phyloP scores from a whole-genome alignment of 2,888 invertebrate genomes.

The Heliconius aoede region DNA sequence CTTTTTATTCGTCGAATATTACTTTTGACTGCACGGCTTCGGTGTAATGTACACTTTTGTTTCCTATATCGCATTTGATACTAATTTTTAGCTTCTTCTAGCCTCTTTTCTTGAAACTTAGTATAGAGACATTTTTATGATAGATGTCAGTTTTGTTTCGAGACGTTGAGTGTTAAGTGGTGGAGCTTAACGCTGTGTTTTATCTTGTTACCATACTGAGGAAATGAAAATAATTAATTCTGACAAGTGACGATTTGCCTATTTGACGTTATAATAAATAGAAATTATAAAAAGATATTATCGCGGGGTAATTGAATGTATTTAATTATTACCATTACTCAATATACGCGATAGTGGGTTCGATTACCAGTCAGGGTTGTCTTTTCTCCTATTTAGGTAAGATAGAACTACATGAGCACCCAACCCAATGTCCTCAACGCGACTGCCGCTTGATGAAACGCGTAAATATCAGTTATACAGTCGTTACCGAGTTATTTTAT shows the following conservation, averaged over 20 bases:
- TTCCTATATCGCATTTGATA: constrained; percentile 46
- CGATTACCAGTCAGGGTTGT: not conserved
- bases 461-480: constrained; percentile 76
- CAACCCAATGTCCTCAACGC: constrained; percentile 47
- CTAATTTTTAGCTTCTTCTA: not conserved
- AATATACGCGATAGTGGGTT: not conserved
- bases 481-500: constrained; percentile 66
- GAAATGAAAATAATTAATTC: too few relatives aligned
- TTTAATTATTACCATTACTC: not conserved
- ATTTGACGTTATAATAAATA: too few relatives aligned
- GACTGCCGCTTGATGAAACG: constrained; percentile 49
- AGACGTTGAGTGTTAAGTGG: too few relatives aligned
- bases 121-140: too few relatives aligned
- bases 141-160: too few relatives aligned
- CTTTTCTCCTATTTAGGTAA: too few relatives aligned
- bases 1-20: constrained; percentile 65
- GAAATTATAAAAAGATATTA: not conserved
- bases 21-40: constrained; percentile 67
- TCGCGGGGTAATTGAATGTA: not conserved
- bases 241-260: too few relatives aligned
- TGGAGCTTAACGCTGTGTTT: too few relatives aligned
- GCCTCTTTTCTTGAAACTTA: too few relatives aligned
- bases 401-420: constrained; percentile 30
- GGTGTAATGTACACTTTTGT: constrained; percentile 48
- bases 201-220: too few relatives aligned